Base-by-base conservation (phyloP, 2,113 vertebrate genomes). In the Oceanodroma tethys region DNA sequence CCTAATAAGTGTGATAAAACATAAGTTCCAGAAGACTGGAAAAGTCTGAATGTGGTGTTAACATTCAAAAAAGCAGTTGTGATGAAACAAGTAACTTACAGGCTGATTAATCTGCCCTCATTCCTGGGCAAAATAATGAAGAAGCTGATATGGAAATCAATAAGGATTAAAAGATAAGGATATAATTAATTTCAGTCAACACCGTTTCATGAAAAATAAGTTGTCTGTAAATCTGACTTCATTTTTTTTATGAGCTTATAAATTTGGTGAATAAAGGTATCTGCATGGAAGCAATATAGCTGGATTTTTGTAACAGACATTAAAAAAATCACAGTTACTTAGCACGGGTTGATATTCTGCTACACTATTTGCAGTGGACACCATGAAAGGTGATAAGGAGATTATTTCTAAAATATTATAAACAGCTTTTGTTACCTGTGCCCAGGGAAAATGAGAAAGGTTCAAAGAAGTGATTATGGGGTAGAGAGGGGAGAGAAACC, bases 81-180 rank as follows among this genome's bases (percentile, higher is more conserved):
- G 42, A 50, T 62, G 82, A 81, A 95, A 73, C 36, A 53, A 83
- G 16, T 15, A 66, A 66, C 15, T 88, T 67, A 9, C 19, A 83
- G 34, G 20, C 63, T 81, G 38, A 86, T 88, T 86, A 63, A 88
- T 90, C 88, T 78, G 21, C 36, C 55, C 86, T 59, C 32, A 59
- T 14, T 63, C 75, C 52, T 1, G 1, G 52, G 47, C 16, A 67
- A 81, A 94, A 93, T 63, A 93, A 95, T 36, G 63, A 95, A 81
- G 73, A 74, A 81, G 27, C 19, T 79, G 75, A 83, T 88, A 81
- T 7, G 55, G 82, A 70, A 90, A 83, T 86, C 86, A 93, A n/a
- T 84, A 56, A 79, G 91, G 68, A 95, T 96, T 95, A 92, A 86
- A 88, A 93, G 71, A 93, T 78, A 92, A 36, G 55, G 86, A 71